Base-by-base conservation (phyloP, 2,888 invertebrate genomes). In the Diadromus collaris region DNA sequence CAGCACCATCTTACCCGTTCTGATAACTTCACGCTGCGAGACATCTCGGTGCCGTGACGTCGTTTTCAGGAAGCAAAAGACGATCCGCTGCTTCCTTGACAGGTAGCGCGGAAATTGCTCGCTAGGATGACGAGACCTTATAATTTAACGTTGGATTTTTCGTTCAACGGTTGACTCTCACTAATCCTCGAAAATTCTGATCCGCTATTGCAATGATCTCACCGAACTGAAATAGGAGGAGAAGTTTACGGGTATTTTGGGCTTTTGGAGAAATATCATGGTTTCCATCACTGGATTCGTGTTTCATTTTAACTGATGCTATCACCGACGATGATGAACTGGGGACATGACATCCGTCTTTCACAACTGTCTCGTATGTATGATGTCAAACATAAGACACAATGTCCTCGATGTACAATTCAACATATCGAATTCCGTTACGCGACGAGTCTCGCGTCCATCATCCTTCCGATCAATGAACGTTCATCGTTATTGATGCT, bases 401-500 rank as follows among this genome's bases (percentile, higher is more conserved):
- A 29, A n/a, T 29, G 56, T 6, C 29, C 10, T 56, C 6, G 16
- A n/a, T 13, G 3, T 56, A 1, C 29, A 29, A 56, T 54, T 34
- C 38, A 65, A 67, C 67, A n/a, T 16, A 51, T 21, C 19, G 64
- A 64, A 67, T 72, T 51, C 51, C 21, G 77, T 54, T 56, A 38
- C 67, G 27, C n/a, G 13, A 61, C 24, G 41, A 61, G 67, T 6
- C 44, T 64, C 29, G 27, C 79, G 76, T 76, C 64, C 58, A 76
- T 79, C 72, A 76, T 69, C 27, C 38, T 60, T 32, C 51, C 51
- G 78, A 75, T 79, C 76, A 79, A 76, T 72, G 67, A 56, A 46
- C 32, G 63, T 38, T 75, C 75, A 44, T 72, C 58, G 79, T 72
- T 79, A 76, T 79, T 79, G 58, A 79, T 79, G 79, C 72, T 79